Evolutionary conservation across 2,797 vertebrate genomes (phyloP), one percentile per base, ranked within the genome.

Genomic region (Neosilurus mollespiculum): DNA sequence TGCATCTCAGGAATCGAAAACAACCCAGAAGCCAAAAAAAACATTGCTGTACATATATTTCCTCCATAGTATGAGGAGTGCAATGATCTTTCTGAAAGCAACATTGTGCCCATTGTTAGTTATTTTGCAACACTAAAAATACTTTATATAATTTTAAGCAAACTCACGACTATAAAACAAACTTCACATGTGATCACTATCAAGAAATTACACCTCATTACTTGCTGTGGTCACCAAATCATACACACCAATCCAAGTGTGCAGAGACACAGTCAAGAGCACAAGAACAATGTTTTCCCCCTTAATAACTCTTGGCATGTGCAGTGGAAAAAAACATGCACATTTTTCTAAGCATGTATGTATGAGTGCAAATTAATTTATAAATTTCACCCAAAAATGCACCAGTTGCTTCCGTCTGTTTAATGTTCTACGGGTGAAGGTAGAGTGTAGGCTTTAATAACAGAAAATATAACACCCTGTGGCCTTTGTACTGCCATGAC

Each of bases 401-500:
- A 61, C 70, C 56, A 73, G 71, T 24, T 73, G 10, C 61, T 79
- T 87, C 15, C 34, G 24, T 77, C 24, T 51, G 80, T 83, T 80
- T 81, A 56, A 81, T 59, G 37, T 43, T 69, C 76, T 83, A 58
- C 30, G 37, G 20, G 16, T 58, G 26, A 86, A 80, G 80, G 82
- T 67, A 59, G 67, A 30, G 82, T 56, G 76, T 79, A 78, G 81
- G 76, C 81, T 69, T 85, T 81, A 81, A 73, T 43, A 26, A 30
- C 80, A 80, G 14, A 82, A 81, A 70, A 72, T 67, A 72, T 83
- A 83, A 81, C 51, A 82, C 77, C 64, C 59, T 81, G 77, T 83
- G 84, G 72, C 78, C 83, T 87, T 81, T 84, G 86, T 81, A 76
- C 80, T 54, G 26, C 20, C 59, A 87, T 85, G 85, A 71, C 70